These are phyloP conservation scores for Clarias macrocephalus DNA, from an alignment of 2,113 vertebrate genomes.

Conservation along the genomic window DNA sequence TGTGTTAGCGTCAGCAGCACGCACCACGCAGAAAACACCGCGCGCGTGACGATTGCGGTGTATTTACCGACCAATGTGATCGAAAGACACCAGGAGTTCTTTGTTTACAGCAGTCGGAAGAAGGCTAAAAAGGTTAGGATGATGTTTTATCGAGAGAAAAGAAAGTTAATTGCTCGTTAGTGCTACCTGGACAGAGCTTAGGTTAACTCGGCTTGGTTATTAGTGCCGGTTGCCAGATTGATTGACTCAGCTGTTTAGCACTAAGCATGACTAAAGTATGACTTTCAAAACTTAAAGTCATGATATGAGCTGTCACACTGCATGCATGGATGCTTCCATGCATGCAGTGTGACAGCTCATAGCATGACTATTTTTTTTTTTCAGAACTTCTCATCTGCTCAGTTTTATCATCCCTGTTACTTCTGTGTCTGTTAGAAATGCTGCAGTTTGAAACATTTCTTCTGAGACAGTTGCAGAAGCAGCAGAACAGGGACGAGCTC, in stretches of 20 bases:
- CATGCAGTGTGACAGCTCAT: background rate
- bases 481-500: constrained; percentile 80
- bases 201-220: background rate
- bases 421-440: constrained; percentile 37
- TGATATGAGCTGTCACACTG: no score
- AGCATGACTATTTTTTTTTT: background rate
- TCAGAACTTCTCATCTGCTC: background rate
- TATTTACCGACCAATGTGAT: background rate
- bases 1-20: background rate
- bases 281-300: no score
- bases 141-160: background rate
- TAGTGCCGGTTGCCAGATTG: constrained; percentile 4
- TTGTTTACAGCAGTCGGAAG: background rate
- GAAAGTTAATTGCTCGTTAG: background rate
- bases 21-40: no score
- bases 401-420: background rate
- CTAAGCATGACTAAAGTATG: no score
- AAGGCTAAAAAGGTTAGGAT: background rate
- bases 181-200: background rate
- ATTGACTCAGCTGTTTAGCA: background rate
- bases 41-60: background rate
- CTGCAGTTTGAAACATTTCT: constrained; percentile 64
- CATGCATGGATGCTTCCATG: background rate
- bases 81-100: background rate
- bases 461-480: constrained; percentile 76